Conservation (phyloP, 2,888 invertebrate species). For the Onchidella celtica region DNA sequence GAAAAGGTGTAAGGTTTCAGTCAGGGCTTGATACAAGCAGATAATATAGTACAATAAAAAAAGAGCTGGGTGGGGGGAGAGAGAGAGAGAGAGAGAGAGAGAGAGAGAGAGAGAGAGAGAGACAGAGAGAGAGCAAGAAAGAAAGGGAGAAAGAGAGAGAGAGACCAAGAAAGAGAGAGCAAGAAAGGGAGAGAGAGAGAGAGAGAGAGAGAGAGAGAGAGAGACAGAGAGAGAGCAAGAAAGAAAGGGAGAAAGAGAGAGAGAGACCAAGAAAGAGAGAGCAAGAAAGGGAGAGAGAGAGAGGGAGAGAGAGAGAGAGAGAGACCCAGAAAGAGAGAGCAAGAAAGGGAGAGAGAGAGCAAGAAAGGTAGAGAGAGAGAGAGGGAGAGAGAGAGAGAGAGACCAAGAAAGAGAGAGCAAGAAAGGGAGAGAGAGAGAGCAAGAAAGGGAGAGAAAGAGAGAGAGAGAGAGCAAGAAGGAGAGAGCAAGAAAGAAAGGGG, state of each 20-base stretch:
- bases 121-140: constrained; percentile 25
- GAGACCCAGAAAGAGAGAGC: too few species aligned
- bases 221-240: constrained; percentile 16
- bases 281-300: too few species aligned
- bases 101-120: constrained; percentile 25
- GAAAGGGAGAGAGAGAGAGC: too few species aligned
- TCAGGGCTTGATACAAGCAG: too few species aligned
- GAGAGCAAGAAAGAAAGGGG: constrained; percentile 6
- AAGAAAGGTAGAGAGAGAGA: too few species aligned
- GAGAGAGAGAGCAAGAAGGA: constrained; percentile 3
- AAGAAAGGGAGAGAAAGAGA: too few species aligned
- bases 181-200: background rate
- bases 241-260: background rate
- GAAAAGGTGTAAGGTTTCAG: too few species aligned
- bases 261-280: too few species aligned
- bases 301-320: too few species aligned
- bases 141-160: constrained; percentile 15
- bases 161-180: constrained; percentile 18
- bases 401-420: background rate
- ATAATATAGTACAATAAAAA: too few species aligned
- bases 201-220: background rate
- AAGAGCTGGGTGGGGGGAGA: constrained; percentile 19
- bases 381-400: background rate
- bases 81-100: constrained; percentile 21
- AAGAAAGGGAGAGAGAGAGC: too few species aligned